Base-by-base conservation (phyloP, 2,888 invertebrate genomes). In the Syritta pipiens region DNA sequence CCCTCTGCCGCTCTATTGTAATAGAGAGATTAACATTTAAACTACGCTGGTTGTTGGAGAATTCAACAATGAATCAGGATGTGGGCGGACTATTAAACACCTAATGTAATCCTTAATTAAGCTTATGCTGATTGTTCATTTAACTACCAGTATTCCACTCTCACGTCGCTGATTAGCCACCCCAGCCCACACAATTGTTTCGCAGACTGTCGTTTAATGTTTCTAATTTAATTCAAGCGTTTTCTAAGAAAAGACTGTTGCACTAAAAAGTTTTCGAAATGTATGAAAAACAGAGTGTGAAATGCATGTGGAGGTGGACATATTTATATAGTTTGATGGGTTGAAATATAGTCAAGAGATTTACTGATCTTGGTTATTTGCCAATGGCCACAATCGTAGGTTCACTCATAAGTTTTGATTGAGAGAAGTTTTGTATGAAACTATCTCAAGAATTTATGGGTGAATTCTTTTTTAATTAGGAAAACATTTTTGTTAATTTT, bases 31-130 rank as follows among this genome's bases (percentile, higher is more conserved):
- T 63, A 65, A 37, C 71, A 71, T 77, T 71, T 46, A 19, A 71
- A 57, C 24, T 30, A 35, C 35, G 37, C 17, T 37, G 37, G 37
- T 59, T 71, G 60, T 59, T n/a, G 10, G 44, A 26, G n/a, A 59
- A 44, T 37, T 10, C 40, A 30, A 53, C 44, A 26, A 35, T 40
- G 53, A 59, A 60, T 67, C 59, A 60, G 35, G 71, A 72, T 79
- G 67, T 67, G 72, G 59, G 59, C 17, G 49, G 60, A 67, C 72
- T 72, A 72, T 60, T 60, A 72, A 67, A 60, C 65, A 77, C 67
- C 59, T 77, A 72, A 77, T 72, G 53, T 71, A 60, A 72, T 72
- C 60, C 53, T 49, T 59, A 65, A 71, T 59, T 79, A 67, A 79
- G 60, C 65, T 60, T 65, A 79, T 72, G 77, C 42, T 53, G 51